phyloP scores from a whole-genome alignment of 2,797 vertebrate genomes.

The Pampus argenteus region DNA sequence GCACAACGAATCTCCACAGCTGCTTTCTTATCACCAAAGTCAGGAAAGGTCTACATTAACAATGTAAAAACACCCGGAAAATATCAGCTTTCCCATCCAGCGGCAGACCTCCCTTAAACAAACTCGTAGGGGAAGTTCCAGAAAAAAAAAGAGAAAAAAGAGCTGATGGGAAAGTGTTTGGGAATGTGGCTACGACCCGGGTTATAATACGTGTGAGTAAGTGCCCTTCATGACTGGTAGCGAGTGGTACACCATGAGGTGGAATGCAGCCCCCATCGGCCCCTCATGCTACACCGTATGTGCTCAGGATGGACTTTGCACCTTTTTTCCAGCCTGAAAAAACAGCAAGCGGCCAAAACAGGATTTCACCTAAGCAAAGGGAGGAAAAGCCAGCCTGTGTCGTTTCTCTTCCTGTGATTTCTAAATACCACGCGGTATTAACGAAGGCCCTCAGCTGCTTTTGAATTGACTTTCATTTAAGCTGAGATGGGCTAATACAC shows the following conservation, averaged over 20 bases:
- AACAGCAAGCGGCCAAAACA: slow-evolving; percentile 59
- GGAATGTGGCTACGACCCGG: slow-evolving; percentile 35
- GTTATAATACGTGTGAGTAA: slow-evolving; percentile 46
- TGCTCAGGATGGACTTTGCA: slow-evolving; percentile 68
- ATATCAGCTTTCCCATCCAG: slow-evolving; percentile 62
- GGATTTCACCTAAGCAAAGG: slow-evolving; percentile 56
- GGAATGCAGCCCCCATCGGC: slow-evolving; percentile 67
- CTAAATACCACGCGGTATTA: slow-evolving; percentile 64
- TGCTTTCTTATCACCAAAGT: slow-evolving; percentile 63
- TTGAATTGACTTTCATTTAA: slow-evolving; percentile 62
- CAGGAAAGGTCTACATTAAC: slow-evolving; percentile 61
- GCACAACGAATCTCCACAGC: slow-evolving; percentile 50
- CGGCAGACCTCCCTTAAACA: slow-evolving; percentile 43
- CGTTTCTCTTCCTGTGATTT: slow-evolving; percentile 65
- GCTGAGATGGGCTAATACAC: slow-evolving; percentile 37
- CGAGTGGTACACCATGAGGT: slow-evolving; percentile 72
- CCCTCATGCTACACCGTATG: slow-evolving; percentile 35
- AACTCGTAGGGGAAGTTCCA: slow-evolving; percentile 59
- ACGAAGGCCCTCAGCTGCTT: slow-evolving; percentile 57
- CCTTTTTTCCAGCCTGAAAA: slow-evolving; percentile 58
- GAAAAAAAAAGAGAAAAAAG: slow-evolving; percentile 65
- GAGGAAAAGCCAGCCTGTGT: slow-evolving; percentile 45
- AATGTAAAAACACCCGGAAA: slow-evolving; percentile 70
- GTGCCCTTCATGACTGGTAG: slow-evolving; percentile 71
- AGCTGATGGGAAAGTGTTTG: slow-evolving; percentile 58